These are phyloP conservation scores for Tenthredo livida DNA, from an alignment of 2,888 invertebrate species.

Conservation along the genomic window DNA sequence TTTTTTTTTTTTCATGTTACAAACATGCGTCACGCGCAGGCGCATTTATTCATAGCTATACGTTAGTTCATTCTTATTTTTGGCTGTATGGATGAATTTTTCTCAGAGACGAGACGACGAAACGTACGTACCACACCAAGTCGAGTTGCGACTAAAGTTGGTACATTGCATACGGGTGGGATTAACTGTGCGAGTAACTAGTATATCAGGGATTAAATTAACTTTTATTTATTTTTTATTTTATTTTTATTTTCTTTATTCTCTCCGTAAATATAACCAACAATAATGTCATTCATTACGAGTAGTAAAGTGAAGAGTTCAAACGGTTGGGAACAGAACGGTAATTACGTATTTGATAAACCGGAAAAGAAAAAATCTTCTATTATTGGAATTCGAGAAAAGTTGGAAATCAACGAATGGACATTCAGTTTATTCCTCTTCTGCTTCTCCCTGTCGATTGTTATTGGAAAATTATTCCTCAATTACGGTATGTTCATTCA, in stretches of 20 bases:
- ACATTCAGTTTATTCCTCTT: constrained; percentile 67
- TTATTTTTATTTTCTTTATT: neutral
- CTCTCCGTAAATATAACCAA: neutral
- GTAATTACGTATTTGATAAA: neutral
- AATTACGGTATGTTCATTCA: constrained; percentile 67
- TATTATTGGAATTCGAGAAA: constrained; percentile 58
- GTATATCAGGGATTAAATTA: neutral
- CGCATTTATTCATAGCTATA: neutral
- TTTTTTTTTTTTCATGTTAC: neutral
- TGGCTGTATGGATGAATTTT: constrained; percentile 50
- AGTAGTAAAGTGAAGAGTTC: constrained; percentile 17
- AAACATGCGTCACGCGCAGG: constrained; percentile 21
- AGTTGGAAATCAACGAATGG: constrained; percentile 66
- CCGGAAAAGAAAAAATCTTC: neutral
- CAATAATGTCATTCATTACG: constrained; percentile 40
- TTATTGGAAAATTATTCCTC: constrained; percentile 67
- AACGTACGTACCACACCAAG: neutral
- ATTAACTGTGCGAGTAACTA: neutral
- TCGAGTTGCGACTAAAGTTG: neutral
- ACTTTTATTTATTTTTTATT: neutral
- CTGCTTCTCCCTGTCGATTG: constrained; percentile 64
- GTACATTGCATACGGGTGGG: neutral
- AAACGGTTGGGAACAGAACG: constrained; percentile 42
- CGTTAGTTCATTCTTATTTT: constrained; percentile 64
- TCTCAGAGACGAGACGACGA: neutral